Evolutionary conservation across 2,797 vertebrate species (phyloP).

Genomic region (Lagocephalus sceleratus): DNA sequence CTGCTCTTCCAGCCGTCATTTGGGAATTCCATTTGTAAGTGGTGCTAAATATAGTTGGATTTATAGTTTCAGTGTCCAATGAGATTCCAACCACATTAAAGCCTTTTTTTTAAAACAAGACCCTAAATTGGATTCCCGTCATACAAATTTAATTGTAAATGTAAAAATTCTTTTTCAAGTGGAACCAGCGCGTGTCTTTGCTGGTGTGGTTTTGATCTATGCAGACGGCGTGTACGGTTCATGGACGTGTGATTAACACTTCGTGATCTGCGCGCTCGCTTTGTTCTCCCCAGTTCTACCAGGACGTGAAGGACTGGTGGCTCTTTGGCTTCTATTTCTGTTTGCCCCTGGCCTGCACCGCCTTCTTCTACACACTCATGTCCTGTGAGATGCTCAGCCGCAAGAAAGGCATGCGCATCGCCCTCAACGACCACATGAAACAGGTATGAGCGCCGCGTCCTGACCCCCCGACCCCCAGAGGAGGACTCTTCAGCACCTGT

Average conservation of each 20-base stretch:
- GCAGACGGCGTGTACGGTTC: background rate
- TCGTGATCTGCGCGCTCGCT: background rate
- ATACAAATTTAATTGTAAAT: too few species aligned
- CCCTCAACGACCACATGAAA: constrained; percentile 90
- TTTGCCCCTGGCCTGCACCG: constrained; percentile 85
- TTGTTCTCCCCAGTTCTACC: constrained; percentile 76
- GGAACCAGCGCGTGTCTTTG: too few species aligned
- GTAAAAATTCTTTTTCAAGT: too few species aligned
- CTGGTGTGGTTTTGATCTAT: too few species aligned
- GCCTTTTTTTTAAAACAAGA: too few species aligned
- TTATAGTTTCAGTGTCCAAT: too few species aligned
- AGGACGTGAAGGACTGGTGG: constrained; percentile 87
- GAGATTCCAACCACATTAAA: too few species aligned
- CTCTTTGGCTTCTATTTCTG: constrained; percentile 90
- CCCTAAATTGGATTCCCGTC: too few species aligned
- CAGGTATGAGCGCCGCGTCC: constrained; percentile 65
- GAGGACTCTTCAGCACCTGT: background rate
- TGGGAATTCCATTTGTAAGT: too few species aligned
- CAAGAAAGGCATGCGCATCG: constrained; percentile 86
- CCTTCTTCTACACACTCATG: constrained; percentile 89
- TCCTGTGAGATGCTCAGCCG: constrained; percentile 88
- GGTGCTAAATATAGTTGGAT: too few species aligned
- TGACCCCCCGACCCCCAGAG: background rate
- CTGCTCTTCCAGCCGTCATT: too few species aligned
- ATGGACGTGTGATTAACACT: background rate